Conservation (phyloP, 1,140 invertebrate species). For the Agrypnia vestita region DNA sequence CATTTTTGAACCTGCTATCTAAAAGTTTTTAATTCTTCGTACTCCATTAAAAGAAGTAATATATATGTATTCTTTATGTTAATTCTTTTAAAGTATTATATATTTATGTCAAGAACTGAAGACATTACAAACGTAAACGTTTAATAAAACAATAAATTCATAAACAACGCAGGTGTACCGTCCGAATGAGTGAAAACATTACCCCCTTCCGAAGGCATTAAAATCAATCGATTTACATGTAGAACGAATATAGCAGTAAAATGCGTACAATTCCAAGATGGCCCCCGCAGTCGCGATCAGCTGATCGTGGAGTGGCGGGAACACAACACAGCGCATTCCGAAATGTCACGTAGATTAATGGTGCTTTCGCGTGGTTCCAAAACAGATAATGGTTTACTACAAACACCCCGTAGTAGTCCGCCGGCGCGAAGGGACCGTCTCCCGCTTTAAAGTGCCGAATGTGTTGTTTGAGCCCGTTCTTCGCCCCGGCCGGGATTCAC, state of each 20-base stretch:
- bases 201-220: neutral
- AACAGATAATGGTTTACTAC: conserved; percentile 56
- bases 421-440: conserved; percentile 21
- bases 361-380: conserved; percentile 54
- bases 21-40: too few species aligned
- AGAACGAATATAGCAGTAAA: conserved; percentile 36
- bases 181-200: too few species aligned
- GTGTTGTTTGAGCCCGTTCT: conserved; percentile 16
- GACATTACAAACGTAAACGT: too few species aligned
- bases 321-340: conserved; percentile 53
- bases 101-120: too few species aligned
- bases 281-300: conserved; percentile 52
- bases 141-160: neutral
- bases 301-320: conserved; percentile 54
- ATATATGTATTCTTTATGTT: too few species aligned
- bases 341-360: conserved; percentile 60
- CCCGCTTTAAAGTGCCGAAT: conserved; percentile 16
- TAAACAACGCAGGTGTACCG: too few species aligned
- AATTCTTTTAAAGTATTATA: too few species aligned
- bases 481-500: conserved; percentile 19
- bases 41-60: too few species aligned
- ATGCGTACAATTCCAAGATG: conserved; percentile 52
- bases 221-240: conserved; percentile 10
- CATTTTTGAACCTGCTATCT: too few species aligned
- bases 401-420: conserved; percentile 44